Percentiles rank a stretch among this genome's conserved stretches.
Conservation (phyloP, 2,113 vertebrate genomes). For the Alligator mississippiensis region DNA sequence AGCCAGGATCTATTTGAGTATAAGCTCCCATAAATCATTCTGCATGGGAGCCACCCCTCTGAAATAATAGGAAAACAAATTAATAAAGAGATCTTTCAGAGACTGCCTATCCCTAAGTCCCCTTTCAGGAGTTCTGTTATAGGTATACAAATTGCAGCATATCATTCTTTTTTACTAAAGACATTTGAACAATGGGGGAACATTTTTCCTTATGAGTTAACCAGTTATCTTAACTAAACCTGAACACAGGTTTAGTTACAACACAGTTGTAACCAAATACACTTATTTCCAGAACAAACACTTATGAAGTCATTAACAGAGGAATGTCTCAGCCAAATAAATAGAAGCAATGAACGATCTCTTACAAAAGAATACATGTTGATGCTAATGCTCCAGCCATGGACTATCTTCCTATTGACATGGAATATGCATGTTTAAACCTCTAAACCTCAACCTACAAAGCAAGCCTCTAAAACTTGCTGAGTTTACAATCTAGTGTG, state of each 20-base stretch:
- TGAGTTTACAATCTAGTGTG: not conserved
- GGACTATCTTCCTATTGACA: not conserved
- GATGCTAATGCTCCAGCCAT: not conserved
- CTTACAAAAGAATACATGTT: not conserved
- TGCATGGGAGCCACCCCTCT: not conserved
- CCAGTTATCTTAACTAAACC: not conserved
- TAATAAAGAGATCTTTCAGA: not conserved
- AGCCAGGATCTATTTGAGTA: not conserved
- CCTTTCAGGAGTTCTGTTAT: not conserved
- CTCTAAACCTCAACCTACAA: too few relatives aligned
- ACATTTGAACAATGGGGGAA: not conserved
- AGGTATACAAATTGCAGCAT: not conserved
- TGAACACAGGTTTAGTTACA: too few relatives aligned
- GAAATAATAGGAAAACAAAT: not conserved
- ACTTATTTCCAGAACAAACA: not conserved
- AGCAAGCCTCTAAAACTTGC: not conserved
- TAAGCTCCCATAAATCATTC: slow-evolving; percentile 11
- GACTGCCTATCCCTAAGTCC: not conserved
- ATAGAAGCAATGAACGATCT: not conserved
- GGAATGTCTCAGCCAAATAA: not conserved
- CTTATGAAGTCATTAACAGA: not conserved
- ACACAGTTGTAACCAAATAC: too few relatives aligned
- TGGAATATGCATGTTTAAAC: not conserved
- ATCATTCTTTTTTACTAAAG: not conserved
- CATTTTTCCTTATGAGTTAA: not conserved